Evolutionary conservation across 2,888 invertebrate species (phyloP), one percentile per base, ranked within the genome.

Genomic region (Zhuqinia jingwanae): DNA sequence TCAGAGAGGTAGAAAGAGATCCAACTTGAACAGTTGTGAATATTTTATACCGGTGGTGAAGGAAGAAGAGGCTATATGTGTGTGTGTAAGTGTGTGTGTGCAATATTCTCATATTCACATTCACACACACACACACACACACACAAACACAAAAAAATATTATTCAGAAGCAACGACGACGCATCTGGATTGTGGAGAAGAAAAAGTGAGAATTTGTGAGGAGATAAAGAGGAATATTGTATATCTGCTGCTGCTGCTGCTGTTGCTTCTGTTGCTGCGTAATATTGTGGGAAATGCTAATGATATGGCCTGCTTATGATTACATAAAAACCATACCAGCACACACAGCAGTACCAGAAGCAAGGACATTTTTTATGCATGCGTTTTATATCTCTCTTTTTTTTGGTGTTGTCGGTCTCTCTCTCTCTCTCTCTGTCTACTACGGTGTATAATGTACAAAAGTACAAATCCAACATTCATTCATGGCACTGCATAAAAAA

Each of bases 401-500:
- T n/a, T 36, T 36, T 36, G 8, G 50, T n/a, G 50, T 13, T 50
- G 50, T 50, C n/a, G 50, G 50, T 50, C 8, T 50, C 50, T 13
- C n/a, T n/a, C 8, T 50, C 15, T n/a, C n/a, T n/a, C 2, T 15
- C 13, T 13, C 50, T 15, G 8, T n/a, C n/a, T 15, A n/a, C n/a
- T 2, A 15, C 15, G 50, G 5, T 50, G 8, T 36, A 8, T 36
- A 8, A 36, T 36, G 20, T 20, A 20, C 56, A 56, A 20, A 20
- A 20, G 36, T 20, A 56, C 20, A 45, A 20, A 68, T 68, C 68
- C 20, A 42, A 17, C 68, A 68, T 68, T 68, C 68, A 68, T 68
- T 68, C 68, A 68, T 68, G 68, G 11, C 42, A 30, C 30, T 68
- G 68, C 68, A 68, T 68, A 42, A 36, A 30, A 65, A 11, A 58